Conservation (phyloP, 2,888 invertebrate species). For the Orthonevra nobilis region DNA sequence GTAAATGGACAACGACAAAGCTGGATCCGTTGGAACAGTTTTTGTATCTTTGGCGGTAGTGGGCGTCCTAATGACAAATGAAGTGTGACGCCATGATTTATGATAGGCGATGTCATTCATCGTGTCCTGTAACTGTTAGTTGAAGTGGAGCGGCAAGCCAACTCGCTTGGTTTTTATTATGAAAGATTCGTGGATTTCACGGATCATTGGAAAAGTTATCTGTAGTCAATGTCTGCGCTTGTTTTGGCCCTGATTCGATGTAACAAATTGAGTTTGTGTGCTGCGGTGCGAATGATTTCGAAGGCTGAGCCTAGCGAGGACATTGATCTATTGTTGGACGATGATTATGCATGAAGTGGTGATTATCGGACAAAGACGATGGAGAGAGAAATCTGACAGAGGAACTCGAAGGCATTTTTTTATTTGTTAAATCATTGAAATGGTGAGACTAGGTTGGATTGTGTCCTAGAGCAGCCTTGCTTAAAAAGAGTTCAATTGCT, state of each 20-base stretch:
- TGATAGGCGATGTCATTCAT: conserved; percentile 45
- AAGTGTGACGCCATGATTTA: conserved; percentile 63
- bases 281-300: background rate
- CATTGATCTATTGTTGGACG: too few relatives aligned
- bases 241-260: conserved; percentile 12
- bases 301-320: too few relatives aligned
- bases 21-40: conserved; percentile 24
- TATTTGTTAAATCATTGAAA: too few relatives aligned
- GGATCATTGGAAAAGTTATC: conserved; percentile 63
- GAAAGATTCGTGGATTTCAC: conserved; percentile 43
- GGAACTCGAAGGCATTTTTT: too few relatives aligned
- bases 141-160: background rate
- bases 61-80: conserved; percentile 57
- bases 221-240: conserved; percentile 48
- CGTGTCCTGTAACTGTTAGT: conserved; percentile 23
- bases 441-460: too few relatives aligned
- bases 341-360: too few relatives aligned
- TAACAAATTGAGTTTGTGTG: conserved; percentile 49
- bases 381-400: too few relatives aligned
- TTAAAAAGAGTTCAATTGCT: too few relatives aligned
- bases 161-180: background rate
- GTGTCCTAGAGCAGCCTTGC: too few relatives aligned
- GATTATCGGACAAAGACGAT: too few relatives aligned
- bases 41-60: conserved; percentile 10
- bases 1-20: conserved; percentile 36